These are phyloP conservation scores for Hyppa rectilinea DNA, from an alignment of 2,888 invertebrate genomes.

Conservation along the genomic window DNA sequence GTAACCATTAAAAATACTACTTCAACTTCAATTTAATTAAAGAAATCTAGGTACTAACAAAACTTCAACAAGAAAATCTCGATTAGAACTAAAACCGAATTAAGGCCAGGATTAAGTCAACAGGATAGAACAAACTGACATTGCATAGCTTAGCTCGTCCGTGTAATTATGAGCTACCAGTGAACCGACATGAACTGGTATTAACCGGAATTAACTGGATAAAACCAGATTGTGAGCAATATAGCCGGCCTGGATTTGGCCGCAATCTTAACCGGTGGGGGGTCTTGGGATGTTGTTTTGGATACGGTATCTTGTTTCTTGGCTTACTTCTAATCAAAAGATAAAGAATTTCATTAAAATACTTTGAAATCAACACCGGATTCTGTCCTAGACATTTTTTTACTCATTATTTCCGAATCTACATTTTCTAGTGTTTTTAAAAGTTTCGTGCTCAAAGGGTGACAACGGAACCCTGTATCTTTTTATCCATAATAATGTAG, in stretches of 20 bases:
- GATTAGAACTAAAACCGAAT: conserved; percentile 50
- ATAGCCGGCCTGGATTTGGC: conserved; percentile 73
- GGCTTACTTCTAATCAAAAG: background rate
- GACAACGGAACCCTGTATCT: background rate
- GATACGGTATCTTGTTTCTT: conserved; percentile 53
- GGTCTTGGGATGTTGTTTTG: conserved; percentile 25
- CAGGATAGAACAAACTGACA: conserved; percentile 51
- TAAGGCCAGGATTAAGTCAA: conserved; percentile 53
- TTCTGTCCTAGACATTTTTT: background rate
- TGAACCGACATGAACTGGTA: conserved; percentile 67
- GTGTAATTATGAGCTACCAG: conserved; percentile 68
- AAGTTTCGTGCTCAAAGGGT: background rate
- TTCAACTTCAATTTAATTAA: conserved; percentile 30
- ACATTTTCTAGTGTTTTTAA: background rate
- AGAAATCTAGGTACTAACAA: conserved; percentile 40
- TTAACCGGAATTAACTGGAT: conserved; percentile 75
- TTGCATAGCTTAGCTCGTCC: conserved; percentile 59
- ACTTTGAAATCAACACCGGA: background rate
- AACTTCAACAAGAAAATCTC: conserved; percentile 28
- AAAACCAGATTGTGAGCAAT: conserved; percentile 76
- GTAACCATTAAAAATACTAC: background rate
- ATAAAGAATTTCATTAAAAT: background rate
- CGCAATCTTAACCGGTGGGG: conserved; percentile 70
- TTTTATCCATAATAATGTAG: background rate
- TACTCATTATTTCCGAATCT: background rate